Evolutionary conservation across 2,888 invertebrate species (phyloP).

Genomic region (Lasioglossum leucozonium): DNA sequence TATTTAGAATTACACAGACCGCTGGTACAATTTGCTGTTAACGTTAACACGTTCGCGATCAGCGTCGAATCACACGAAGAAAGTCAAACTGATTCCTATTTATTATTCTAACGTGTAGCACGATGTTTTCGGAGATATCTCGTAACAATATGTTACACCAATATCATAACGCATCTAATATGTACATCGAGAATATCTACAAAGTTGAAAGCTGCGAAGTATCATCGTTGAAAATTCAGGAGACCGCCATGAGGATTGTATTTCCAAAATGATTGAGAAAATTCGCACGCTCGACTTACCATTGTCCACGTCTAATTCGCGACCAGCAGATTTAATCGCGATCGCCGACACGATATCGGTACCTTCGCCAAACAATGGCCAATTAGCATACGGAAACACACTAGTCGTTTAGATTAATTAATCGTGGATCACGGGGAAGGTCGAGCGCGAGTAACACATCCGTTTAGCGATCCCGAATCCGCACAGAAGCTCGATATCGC

Average conservation of each 20-base stretch:
- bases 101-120: too few species aligned
- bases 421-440: background rate
- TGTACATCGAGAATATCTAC: too few species aligned
- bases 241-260: background rate
- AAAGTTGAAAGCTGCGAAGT: too few species aligned
- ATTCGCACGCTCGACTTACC: slow-evolving; percentile 8
- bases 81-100: background rate
- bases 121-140: background rate
- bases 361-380: background rate
- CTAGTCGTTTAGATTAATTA: background rate
- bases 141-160: too few species aligned
- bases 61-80: background rate
- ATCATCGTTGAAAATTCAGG: too few species aligned
- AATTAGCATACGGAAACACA: slow-evolving; percentile 3
- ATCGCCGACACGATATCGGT: slow-evolving; percentile 4
- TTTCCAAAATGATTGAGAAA: background rate
- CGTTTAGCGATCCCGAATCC: background rate
- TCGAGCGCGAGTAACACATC: background rate
- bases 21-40: too few species aligned
- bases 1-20: background rate
- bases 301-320: background rate
- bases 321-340: background rate
- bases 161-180: too few species aligned
- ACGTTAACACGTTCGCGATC: background rate
- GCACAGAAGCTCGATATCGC: slow-evolving; percentile 1